Evolutionary conservation across 2,797 vertebrate genomes (phyloP), one percentile per base, ranked within the genome.

Genomic region (Chelidonichthys spinosus): DNA sequence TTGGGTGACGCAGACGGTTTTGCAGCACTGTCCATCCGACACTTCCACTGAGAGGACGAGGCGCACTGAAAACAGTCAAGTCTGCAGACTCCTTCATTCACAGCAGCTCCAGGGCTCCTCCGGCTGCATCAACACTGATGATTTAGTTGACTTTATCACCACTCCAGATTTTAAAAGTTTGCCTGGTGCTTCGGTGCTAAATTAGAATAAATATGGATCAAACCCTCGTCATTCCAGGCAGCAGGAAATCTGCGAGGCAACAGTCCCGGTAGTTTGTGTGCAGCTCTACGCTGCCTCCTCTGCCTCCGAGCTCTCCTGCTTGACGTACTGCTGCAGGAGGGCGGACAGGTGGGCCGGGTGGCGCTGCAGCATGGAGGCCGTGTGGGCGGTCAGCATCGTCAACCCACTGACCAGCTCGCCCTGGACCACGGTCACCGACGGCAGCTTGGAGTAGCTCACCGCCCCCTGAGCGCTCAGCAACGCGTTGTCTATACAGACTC

Each of bases 401-500:
- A 99, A 87, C 0, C 95, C 93, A 1, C 96, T 94, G 7, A 96
- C 92, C 4, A 96, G 89, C 80, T 98, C 91, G 0, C 95, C 95
- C 64, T 93, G 97, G 4, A 91, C 56, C 0, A 85, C 67, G 0
- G 90, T 84, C 90, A 96, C 44, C 0, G 95, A 84, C 0, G 97
- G 96, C 68, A 99, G 93, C 50, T 92, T 97, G 90, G 97, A 94
- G 1, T 96, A 96, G 77, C 54, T 90, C 72, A 94, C 14, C 40
- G 98, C 61, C 0, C 97, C 97, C 78, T 96, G 93, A 2, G 67
- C 89, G 39, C 97, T 98, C 89, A 99, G 92, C 87, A 99, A 82
- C 0, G 92, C 93, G 91, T 95, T 65, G 0, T 99, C 97, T 11
- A 99, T 83, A 74, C 95, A 97, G 87, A 93, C 97, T 2, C 96